Conservation (phyloP, 1,140 invertebrate species). For the Drosophila virilis region DNA sequence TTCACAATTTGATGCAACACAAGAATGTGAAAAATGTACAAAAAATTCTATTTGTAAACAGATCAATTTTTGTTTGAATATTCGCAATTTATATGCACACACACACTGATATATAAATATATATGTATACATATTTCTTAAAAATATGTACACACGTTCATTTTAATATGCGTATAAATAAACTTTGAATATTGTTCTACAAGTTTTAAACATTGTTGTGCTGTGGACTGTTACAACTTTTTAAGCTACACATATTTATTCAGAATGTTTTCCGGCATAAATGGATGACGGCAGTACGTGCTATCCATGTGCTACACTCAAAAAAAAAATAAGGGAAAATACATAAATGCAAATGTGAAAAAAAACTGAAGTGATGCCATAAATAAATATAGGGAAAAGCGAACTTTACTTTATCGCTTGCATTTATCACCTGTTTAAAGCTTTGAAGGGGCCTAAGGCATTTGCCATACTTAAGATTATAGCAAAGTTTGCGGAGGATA, state of each 20-base stretch:
- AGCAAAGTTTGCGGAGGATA: too few relatives aligned
- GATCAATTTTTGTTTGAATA: neutral
- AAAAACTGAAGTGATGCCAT: too few relatives aligned
- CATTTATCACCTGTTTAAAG: too few relatives aligned
- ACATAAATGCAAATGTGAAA: too few relatives aligned
- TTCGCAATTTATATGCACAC: neutral
- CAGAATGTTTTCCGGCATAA: slow-evolving; percentile 9
- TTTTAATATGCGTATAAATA: slow-evolving; percentile 10
- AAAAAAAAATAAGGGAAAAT: too few relatives aligned
- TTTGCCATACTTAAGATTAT: too few relatives aligned
- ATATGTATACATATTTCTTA: too few relatives aligned
- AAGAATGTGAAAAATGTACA: slow-evolving; percentile 22
- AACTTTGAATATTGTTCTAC: slow-evolving; percentile 24
- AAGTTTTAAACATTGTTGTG: slow-evolving; percentile 26
- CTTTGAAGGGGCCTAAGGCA: too few relatives aligned
- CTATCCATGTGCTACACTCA: too few relatives aligned
- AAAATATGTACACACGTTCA: neutral
- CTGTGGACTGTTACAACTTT: slow-evolving; percentile 1
- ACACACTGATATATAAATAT: neutral
- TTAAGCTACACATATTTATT: slow-evolving; percentile 31
- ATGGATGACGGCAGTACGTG: slow-evolving; percentile 22
- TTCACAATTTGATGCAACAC: slow-evolving; percentile 32
- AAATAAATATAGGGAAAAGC: too few relatives aligned
- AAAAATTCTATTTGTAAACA: slow-evolving; percentile 20
- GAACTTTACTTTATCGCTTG: too few relatives aligned